These are phyloP conservation scores for Spatula clypeata DNA, from an alignment of 2,797 vertebrate species.

Conservation along the genomic window DNA sequence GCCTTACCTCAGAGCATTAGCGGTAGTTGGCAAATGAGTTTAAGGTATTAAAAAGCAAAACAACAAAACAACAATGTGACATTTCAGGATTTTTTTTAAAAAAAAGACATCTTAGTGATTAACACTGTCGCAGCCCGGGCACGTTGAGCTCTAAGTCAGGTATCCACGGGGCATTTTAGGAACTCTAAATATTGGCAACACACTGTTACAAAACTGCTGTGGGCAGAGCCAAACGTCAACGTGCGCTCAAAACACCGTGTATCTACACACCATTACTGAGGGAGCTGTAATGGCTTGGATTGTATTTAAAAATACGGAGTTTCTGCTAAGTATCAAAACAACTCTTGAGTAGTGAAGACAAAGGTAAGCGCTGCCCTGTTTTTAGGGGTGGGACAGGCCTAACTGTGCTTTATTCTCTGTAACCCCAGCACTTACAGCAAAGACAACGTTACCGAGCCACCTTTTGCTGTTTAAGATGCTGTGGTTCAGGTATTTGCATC, in stretches of 20 bases:
- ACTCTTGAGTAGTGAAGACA: conserved; percentile 51
- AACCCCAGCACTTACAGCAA: not conserved
- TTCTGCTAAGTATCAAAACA: conserved; percentile 71
- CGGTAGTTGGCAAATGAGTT: not conserved
- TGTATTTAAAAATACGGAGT: conserved; percentile 58
- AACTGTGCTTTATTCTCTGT: not conserved
- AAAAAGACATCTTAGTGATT: not conserved
- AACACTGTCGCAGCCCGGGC: conserved; percentile 9
- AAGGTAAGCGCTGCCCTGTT: conserved; percentile 24
- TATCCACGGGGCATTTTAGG: not conserved
- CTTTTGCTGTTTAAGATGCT: conserved; percentile 28
- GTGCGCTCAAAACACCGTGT: conserved; percentile 57
- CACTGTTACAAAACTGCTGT: not conserved
- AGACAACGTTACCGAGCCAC: not conserved
- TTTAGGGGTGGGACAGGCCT: not conserved
- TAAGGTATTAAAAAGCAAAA: not conserved
- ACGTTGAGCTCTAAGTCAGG: not conserved
- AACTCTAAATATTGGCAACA: not conserved
- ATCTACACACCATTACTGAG: conserved; percentile 40
- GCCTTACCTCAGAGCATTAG: not conserved
- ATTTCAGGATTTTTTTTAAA: not conserved
- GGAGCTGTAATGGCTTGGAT: conserved; percentile 38
- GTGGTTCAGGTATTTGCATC: conserved; percentile 37
- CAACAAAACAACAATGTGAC: not conserved
- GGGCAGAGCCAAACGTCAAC: not conserved